These are phyloP conservation scores for Leguminivora glycinivorella DNA, from an alignment of 1,140 invertebrate genomes.

Conservation along the genomic window DNA sequence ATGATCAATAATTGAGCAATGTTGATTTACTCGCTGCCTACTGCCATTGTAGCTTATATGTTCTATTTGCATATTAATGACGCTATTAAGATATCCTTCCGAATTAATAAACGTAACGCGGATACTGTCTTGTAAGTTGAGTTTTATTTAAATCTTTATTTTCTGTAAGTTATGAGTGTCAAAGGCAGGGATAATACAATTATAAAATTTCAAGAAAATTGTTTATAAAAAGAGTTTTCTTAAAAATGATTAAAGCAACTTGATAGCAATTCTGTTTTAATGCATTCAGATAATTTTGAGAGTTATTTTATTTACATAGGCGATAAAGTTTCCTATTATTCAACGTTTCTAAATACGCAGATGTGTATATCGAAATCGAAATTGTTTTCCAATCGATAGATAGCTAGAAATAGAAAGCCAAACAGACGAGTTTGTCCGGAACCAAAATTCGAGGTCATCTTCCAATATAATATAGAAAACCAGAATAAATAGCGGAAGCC, in stretches of 20 bases:
- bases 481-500: slow-evolving; percentile 57
- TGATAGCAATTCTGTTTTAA: not conserved
- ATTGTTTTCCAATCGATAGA: not conserved
- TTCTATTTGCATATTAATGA: not conserved
- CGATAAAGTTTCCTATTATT: not conserved
- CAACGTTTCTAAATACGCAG: not conserved
- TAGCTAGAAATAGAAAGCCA: slow-evolving; percentile 34
- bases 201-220: not conserved
- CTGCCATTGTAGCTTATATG: not conserved
- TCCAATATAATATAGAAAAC: slow-evolving; percentile 53
- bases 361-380: slow-evolving; percentile 21
- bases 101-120: not conserved
- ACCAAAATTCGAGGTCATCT: slow-evolving; percentile 50
- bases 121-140: not conserved
- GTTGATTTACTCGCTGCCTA: not conserved
- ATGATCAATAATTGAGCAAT: slow-evolving; percentile 2
- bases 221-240: not conserved
- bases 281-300: not conserved
- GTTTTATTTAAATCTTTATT: not conserved
- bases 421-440: slow-evolving; percentile 40
- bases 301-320: not conserved
- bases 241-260: not conserved
- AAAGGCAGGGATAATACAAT: not conserved
- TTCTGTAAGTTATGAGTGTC: not conserved
- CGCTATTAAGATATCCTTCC: not conserved